A percentile compares a stretch with the other conserved stretches of the same genome.
phyloP scores from a whole-genome alignment of 2,888 invertebrate genomes.

The Timandra comae region DNA sequence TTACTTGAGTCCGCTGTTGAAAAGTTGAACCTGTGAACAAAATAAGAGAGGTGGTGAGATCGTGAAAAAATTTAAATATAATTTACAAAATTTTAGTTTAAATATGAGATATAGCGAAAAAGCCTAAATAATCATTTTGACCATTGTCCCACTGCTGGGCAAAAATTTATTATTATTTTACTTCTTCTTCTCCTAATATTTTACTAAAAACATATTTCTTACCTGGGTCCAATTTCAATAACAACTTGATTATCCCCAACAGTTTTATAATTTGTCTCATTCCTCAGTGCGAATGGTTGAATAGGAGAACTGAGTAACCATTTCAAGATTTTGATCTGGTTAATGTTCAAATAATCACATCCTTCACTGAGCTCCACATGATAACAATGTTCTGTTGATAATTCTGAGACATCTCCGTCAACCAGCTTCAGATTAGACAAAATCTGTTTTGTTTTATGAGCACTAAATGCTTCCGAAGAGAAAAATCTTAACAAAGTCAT shows the following conservation, averaged over 20 bases:
- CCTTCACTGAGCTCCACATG: conserved; percentile 81
- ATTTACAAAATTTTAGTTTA: too few relatives aligned
- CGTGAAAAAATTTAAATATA: too few relatives aligned
- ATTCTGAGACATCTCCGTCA: conserved; percentile 58
- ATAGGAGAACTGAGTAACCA: conserved; percentile 89
- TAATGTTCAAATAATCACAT: conserved; percentile 67
- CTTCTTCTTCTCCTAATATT: too few relatives aligned
- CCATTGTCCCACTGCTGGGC: too few relatives aligned
- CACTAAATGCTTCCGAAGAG: conserved; percentile 77
- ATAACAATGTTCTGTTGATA: conserved; percentile 88
- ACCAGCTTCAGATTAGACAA: conserved; percentile 71
- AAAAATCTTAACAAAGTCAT: conserved; percentile 80
- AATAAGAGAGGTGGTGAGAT: too few relatives aligned
- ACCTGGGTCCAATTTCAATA: conserved; percentile 94
- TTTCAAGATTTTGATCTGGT: conserved; percentile 80
- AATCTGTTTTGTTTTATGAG: conserved; percentile 76
- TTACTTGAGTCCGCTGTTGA: conserved; percentile 98
- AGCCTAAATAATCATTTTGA: too few relatives aligned
- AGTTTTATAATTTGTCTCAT: conserved; percentile 66
- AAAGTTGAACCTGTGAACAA: conserved; percentile 86
- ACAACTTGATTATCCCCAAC: conserved; percentile 60
- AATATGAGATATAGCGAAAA: too few relatives aligned
- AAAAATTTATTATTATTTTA: too few relatives aligned
- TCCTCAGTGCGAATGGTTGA: conserved; percentile 75
- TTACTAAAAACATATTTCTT: conserved; percentile 22